Evolutionary conservation across 2,797 vertebrate species (phyloP).

Genomic region (Prionace glauca): DNA sequence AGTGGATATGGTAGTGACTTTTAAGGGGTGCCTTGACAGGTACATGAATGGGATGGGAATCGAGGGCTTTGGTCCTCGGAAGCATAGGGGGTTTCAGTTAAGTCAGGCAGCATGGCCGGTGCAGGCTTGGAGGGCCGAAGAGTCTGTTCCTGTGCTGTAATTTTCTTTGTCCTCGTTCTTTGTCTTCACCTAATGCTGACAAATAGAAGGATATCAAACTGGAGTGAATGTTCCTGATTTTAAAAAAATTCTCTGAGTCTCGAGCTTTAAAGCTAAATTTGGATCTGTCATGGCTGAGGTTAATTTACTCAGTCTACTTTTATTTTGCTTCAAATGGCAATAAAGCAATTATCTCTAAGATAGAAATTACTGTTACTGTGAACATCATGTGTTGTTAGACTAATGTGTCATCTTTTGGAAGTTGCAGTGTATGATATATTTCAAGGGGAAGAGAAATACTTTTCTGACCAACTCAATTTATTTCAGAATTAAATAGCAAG

Average conservation of each 20-base stretch:
- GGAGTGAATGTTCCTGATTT: not conserved
- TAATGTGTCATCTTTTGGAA: not conserved
- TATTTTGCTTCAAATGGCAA: not conserved
- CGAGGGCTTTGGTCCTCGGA: too few species aligned
- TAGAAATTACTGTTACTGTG: not conserved
- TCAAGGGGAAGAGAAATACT: not conserved
- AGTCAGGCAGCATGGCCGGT: too few species aligned
- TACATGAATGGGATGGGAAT: too few species aligned
- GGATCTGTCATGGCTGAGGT: not conserved
- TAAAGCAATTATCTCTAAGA: not conserved
- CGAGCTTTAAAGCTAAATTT: not conserved
- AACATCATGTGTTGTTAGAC: not conserved
- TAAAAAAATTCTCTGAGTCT: too few species aligned
- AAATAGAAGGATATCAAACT: not conserved
- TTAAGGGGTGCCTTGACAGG: too few species aligned
- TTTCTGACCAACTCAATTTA: not conserved
- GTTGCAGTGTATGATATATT: not conserved
- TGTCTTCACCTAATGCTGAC: not conserved
- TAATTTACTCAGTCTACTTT: not conserved
- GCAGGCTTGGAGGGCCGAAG: too few species aligned
- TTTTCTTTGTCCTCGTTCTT: too few species aligned
- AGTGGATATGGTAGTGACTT: too few species aligned
- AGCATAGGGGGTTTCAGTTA: too few species aligned
- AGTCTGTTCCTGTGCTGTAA: too few species aligned
- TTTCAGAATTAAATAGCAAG: not conserved